Percentiles rank a stretch among this genome's conserved stretches.
phyloP scores from a whole-genome alignment of 2,888 invertebrate species.

The Syrphus vitripennis region DNA sequence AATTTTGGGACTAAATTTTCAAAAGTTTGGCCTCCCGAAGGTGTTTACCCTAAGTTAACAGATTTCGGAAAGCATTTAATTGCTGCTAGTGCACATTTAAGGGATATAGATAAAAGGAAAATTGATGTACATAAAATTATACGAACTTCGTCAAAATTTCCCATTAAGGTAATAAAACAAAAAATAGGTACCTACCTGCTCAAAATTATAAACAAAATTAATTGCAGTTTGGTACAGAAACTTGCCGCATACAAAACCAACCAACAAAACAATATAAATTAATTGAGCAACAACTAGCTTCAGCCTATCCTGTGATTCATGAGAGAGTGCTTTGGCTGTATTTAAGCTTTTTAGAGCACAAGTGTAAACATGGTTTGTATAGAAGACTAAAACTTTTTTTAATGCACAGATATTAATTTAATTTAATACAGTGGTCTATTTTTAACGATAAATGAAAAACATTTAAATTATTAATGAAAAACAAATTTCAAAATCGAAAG shows the following conservation, averaged over 20 bases:
- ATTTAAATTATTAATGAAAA: too few relatives aligned
- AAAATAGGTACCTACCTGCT: too few relatives aligned
- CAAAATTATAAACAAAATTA: too few relatives aligned
- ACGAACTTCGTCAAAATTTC: background rate
- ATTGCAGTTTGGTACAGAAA: conserved; percentile 79
- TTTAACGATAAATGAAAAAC: too few relatives aligned
- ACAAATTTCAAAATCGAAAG: too few relatives aligned
- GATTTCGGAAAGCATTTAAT: background rate
- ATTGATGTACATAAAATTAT: background rate
- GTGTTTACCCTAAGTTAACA: background rate
- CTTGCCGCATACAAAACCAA: conserved; percentile 77
- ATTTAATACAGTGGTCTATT: too few relatives aligned
- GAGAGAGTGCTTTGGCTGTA: conserved; percentile 85
- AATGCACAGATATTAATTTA: too few relatives aligned
- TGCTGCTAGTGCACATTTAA: background rate
- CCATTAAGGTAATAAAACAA: background rate
- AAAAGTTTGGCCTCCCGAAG: background rate
- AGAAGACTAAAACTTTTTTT: too few relatives aligned
- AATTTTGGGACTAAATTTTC: background rate
- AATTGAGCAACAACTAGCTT: conserved; percentile 80
- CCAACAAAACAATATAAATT: conserved; percentile 73
- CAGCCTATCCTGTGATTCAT: conserved; percentile 87
- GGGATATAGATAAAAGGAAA: too few relatives aligned
- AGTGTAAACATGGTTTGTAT: conserved; percentile 78
- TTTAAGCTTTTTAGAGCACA: conserved; percentile 85